These are phyloP conservation scores for Drosophila lutescens DNA, from an alignment of 2,888 invertebrate species.

Conservation along the genomic window DNA sequence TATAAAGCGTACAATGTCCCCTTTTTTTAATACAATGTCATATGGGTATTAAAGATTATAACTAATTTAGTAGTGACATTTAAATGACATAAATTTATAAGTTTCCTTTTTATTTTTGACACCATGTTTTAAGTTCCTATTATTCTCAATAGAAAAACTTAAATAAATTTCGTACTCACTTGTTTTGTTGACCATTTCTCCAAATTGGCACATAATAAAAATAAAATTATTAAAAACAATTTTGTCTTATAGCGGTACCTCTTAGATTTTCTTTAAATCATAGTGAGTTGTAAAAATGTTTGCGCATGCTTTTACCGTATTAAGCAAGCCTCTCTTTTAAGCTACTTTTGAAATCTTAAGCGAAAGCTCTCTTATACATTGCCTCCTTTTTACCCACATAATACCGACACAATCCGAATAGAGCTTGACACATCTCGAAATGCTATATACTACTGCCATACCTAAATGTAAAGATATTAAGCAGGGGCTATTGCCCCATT, in stretches of 20 bases:
- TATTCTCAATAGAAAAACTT: conserved; percentile 11
- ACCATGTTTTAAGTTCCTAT: background rate
- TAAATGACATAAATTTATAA: conserved; percentile 8
- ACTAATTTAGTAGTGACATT: background rate
- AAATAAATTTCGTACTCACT: conserved; percentile 36
- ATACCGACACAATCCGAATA: conserved; percentile 45
- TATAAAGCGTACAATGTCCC: too few species aligned
- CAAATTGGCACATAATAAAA: conserved; percentile 58
- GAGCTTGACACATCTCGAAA: conserved; percentile 59
- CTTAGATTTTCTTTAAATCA: conserved; percentile 63
- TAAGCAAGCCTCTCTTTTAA: conserved; percentile 50
- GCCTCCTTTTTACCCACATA: conserved; percentile 19
- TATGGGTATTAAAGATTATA: conserved; percentile 10
- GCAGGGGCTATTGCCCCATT: conserved; percentile 52
- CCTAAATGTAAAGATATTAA: conserved; percentile 34
- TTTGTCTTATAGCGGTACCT: conserved; percentile 50
- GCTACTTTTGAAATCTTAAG: conserved; percentile 39
- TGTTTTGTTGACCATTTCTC: conserved; percentile 51
- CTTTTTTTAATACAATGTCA: conserved; percentile 3
- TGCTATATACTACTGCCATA: conserved; percentile 48
- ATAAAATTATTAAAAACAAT: conserved; percentile 18
- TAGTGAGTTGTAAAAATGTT: conserved; percentile 74
- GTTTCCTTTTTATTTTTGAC: background rate
- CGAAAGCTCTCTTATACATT: conserved; percentile 45
- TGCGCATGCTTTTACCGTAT: conserved; percentile 69